Percentiles rank a stretch among this genome's conserved stretches.
Evolutionary conservation across 2,113 vertebrate species (phyloP).

Genomic region (Manacus vitellinus): DNA sequence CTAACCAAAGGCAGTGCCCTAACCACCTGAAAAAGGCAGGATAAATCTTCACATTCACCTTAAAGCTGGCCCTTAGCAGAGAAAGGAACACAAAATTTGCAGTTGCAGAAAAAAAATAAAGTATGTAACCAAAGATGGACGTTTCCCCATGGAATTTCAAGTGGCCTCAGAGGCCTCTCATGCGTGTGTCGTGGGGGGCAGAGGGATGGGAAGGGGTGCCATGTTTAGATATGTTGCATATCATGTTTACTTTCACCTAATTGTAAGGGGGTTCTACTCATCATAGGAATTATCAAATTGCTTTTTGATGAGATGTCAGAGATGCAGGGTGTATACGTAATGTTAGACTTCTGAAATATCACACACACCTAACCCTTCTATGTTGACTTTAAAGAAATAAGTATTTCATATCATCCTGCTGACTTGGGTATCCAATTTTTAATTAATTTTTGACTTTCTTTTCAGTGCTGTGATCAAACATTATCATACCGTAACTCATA

Average conservation of each 20-base stretch:
- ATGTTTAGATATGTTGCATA: background rate
- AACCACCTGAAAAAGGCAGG: background rate
- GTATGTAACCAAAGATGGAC: background rate
- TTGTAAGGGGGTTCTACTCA: background rate
- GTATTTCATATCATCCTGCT: background rate
- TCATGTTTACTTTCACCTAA: background rate
- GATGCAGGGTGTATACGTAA: background rate
- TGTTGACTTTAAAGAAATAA: background rate
- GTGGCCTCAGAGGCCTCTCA: background rate
- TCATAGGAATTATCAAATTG: background rate
- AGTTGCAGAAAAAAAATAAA: background rate
- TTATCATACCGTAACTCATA: background rate
- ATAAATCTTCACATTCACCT: background rate
- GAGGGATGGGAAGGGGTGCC: no score
- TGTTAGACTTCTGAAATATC: background rate
- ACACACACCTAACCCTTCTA: background rate
- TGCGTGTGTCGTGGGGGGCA: background rate
- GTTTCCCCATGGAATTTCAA: background rate
- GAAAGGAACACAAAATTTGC: background rate
- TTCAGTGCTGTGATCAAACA: background rate
- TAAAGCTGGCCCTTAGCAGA: background rate
- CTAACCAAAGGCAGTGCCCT: background rate
- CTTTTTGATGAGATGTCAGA: background rate
- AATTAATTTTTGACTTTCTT: background rate
- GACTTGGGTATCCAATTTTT: background rate